phyloP scores from a whole-genome alignment of 2,797 vertebrate species.

The Crocodylus rhombifer region DNA sequence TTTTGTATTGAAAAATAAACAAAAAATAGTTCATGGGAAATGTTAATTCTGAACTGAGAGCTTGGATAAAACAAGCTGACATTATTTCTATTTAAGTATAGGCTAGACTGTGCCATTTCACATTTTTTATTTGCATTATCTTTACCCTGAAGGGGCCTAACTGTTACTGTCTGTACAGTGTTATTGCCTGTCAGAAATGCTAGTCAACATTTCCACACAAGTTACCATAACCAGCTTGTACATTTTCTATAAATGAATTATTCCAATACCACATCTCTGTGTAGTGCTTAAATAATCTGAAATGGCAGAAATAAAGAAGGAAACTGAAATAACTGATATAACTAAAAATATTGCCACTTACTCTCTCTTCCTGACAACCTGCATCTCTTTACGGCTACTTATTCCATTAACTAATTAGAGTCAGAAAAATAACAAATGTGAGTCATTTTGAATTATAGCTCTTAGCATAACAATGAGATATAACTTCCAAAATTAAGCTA shows the following conservation, averaged over 20 bases:
- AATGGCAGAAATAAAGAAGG: slow-evolving; percentile 40
- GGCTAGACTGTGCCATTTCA: slow-evolving; percentile 20
- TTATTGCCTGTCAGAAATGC: not conserved
- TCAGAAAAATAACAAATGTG: slow-evolving; percentile 2
- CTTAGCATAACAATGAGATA: not conserved
- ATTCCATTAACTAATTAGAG: slow-evolving; percentile 41
- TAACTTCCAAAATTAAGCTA: not conserved
- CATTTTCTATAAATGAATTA: slow-evolving; percentile 30
- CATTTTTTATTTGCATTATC: slow-evolving; percentile 7
- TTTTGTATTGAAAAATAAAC: too few relatives aligned
- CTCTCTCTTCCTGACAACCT: not conserved
- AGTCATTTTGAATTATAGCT: not conserved
- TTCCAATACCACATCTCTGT: not conserved
- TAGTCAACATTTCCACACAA: slow-evolving; percentile 1
- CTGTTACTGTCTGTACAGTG: not conserved
- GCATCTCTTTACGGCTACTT: not conserved
- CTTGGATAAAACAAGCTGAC: slow-evolving; percentile 17
- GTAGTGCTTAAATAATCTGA: not conserved
- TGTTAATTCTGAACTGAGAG: not conserved
- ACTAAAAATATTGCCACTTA: not conserved
- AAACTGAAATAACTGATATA: slow-evolving; percentile 24
- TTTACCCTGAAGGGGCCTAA: slow-evolving; percentile 5
- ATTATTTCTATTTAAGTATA: not conserved
- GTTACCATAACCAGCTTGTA: slow-evolving; percentile 33
- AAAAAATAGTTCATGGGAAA: not conserved